A percentile compares a stretch with the other conserved stretches of the same genome.
These are phyloP conservation scores for Calypte anna DNA, from an alignment of 2,113 vertebrate genomes.

Conservation along the genomic window DNA sequence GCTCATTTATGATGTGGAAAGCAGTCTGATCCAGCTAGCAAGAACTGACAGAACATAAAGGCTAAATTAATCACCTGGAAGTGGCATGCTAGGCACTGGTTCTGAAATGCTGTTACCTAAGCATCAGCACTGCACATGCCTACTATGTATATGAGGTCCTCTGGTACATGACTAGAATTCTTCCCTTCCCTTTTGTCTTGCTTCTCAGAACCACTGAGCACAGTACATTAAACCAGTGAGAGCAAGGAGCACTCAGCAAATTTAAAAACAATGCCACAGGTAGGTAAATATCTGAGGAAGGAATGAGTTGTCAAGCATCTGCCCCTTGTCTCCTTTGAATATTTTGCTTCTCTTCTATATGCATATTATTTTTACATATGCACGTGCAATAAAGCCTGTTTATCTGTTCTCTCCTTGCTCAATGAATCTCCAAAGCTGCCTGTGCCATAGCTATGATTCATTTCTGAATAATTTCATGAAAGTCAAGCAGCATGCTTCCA, in stretches of 20 bases:
- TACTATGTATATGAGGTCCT: neutral
- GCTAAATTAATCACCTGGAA: neutral
- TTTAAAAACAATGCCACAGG: slow-evolving; percentile 4
- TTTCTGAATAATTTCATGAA: slow-evolving; percentile 41
- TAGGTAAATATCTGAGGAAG: slow-evolving; percentile 5
- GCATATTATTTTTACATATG: neutral
- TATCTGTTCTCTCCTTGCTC: neutral
- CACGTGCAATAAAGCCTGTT: slow-evolving; percentile 1
- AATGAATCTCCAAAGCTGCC: slow-evolving; percentile 10
- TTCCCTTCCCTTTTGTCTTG: neutral
- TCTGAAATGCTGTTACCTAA: neutral
- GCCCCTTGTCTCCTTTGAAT: neutral
- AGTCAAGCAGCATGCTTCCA: slow-evolving; percentile 29
- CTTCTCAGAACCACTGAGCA: neutral
- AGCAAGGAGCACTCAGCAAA: neutral
- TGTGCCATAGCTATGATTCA: slow-evolving; percentile 17
- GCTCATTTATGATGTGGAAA: neutral
- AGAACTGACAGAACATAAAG: neutral
- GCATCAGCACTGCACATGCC: neutral
- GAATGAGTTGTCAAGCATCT: neutral
- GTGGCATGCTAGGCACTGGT: neutral
- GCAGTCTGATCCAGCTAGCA: neutral
- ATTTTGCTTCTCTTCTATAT: neutral
- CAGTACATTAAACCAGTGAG: neutral
- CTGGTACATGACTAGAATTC: neutral